A percentile compares a stretch with the other conserved stretches of the same genome.
Conservation (phyloP, 2,888 invertebrate genomes). For the Cecidostiba fungosa region DNA sequence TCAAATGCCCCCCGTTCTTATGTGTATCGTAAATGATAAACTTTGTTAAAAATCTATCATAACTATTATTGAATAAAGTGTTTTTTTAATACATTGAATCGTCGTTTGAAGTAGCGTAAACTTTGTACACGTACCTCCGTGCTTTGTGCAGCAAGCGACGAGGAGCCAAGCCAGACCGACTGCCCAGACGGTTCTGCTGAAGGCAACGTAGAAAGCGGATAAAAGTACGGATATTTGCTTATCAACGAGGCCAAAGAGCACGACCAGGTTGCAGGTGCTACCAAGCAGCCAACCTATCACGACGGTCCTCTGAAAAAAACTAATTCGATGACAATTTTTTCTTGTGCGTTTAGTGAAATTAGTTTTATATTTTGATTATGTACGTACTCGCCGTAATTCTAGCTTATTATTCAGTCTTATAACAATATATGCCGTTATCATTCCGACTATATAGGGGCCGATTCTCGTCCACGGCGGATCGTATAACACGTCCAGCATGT, state of each 20-base stretch:
- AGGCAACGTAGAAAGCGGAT: constrained; percentile 81
- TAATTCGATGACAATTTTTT: not conserved
- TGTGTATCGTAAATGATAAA: constrained; percentile 21
- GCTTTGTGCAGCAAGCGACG: constrained; percentile 82
- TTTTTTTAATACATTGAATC: constrained; percentile 1
- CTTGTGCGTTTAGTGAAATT: not conserved
- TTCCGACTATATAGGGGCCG: constrained; percentile 77
- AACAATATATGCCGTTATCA: constrained; percentile 81
- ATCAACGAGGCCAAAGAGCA: constrained; percentile 79
- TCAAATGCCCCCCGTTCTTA: not conserved
- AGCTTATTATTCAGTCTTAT: constrained; percentile 73
- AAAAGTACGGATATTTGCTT: constrained; percentile 80
- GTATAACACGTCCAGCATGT: constrained; percentile 78
- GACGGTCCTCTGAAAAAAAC: constrained; percentile 71
- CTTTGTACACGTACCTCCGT: constrained; percentile 78
- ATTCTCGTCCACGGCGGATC: constrained; percentile 78
- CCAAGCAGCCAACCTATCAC: constrained; percentile 77
- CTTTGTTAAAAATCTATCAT: constrained; percentile 39
- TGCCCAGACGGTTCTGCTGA: constrained; percentile 82
- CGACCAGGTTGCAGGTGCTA: constrained; percentile 77
- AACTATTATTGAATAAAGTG: constrained; percentile 16
- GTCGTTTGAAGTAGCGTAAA: not conserved
- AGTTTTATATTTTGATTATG: not conserved
- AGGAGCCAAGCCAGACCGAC: constrained; percentile 83
- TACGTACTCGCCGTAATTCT: constrained; percentile 70